Base-by-base conservation (phyloP, 2,888 invertebrate genomes). In the Drosophila recens region DNA sequence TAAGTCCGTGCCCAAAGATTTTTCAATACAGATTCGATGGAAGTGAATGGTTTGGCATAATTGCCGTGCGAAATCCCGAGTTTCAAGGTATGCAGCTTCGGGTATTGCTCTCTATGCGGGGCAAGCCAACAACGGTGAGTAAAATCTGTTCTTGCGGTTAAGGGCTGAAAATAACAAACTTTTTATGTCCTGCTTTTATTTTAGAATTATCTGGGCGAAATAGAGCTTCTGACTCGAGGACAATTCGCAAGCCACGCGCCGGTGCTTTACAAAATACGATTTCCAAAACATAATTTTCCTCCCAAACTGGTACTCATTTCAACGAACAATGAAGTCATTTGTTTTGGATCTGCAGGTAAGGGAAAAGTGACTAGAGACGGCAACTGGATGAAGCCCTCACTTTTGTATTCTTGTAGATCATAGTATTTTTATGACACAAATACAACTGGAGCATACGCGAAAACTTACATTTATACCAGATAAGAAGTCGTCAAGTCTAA, bases 121-220 rank as follows among this genome's bases (percentile, higher is more conserved):
- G 91, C 9, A 91, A 91, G 66, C 91, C 91, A 40, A 85, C 88
- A 17, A 91, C 91, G 72, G 92, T 92, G 66, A 83, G 91, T 82
- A 2, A 13, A 43, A 9, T 17, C n/a, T n/a, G 23, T 43, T 17
- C 20, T 15, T 43, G 0, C 11, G 8, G 6, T 8, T n/a, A 0
- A 10, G 0, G 8, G 13, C 17, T 45, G 27, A n/a, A 13, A 15
- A 48, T 46, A 36, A 36, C 2, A 13, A 20, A 15, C 20, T 11
- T 13, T 8, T 4, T 6, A 30, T 23, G 4, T 23, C 23, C 23
- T 23, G 23, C 0, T 27, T 23, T 6, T 1, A 42, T 51, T 38
- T 40, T 90, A 95, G 95, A 94, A 93, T 48, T 94, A 94, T 84
- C 93, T 94, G 42, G 95, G 95, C 0, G 93, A 93, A 54, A 92